Percentiles rank a stretch among this genome's conserved stretches.
Evolutionary conservation across 2,888 invertebrate genomes (phyloP).

Genomic region (Epinotia demarniana): DNA sequence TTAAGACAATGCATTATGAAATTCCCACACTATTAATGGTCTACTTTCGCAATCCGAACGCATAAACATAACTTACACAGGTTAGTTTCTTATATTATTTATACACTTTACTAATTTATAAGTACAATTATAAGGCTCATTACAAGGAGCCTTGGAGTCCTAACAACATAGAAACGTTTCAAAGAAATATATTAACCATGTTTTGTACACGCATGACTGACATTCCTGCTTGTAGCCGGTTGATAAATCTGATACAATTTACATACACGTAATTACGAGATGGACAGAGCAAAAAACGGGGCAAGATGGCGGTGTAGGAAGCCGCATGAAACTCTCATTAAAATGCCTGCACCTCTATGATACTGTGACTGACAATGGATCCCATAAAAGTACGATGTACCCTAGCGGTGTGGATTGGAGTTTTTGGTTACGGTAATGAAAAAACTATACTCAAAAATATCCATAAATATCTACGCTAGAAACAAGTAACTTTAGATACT

Average conservation of each 20-base stretch:
- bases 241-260: constrained; percentile 79
- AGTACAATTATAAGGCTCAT: constrained; percentile 26
- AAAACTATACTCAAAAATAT: too few relatives aligned
- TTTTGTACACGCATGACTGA: constrained; percentile 57
- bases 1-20: constrained; percentile 42
- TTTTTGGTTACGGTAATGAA: constrained; percentile 32
- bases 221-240: constrained; percentile 64
- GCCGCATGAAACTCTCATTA: constrained; percentile 72
- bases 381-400: constrained; percentile 37
- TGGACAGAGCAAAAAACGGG: constrained; percentile 57
- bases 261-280: constrained; percentile 75
- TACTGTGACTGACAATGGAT: constrained; percentile 40
- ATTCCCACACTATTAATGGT: constrained; percentile 39
- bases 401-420: constrained; percentile 30
- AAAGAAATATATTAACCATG: constrained; percentile 48
- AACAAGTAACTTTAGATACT: too few relatives aligned
- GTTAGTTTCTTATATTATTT: constrained; percentile 28
- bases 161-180: constrained; percentile 38
- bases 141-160: constrained; percentile 13
- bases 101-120: constrained; percentile 22
- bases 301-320: constrained; percentile 60
- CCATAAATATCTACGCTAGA: too few relatives aligned
- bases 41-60: constrained; percentile 41
- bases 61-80: constrained; percentile 37
- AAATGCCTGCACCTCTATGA: constrained; percentile 58